phyloP scores from a whole-genome alignment of 1,140 invertebrate species.

The Microplitis mediator region DNA sequence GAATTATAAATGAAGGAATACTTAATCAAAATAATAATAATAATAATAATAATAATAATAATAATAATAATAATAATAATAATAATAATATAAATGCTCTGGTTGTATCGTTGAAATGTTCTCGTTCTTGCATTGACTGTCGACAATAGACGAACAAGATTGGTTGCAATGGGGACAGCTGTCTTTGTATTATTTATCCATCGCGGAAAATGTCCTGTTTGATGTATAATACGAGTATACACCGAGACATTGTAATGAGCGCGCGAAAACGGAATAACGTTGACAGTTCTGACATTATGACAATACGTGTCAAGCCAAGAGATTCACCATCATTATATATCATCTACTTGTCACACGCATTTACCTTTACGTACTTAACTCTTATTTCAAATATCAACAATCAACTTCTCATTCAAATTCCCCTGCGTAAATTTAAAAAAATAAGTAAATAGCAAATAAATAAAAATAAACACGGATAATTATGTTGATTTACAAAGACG shows the following conservation, averaged over 20 bases:
- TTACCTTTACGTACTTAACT: no score
- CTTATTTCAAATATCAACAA: no score
- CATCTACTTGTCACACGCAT: not conserved
- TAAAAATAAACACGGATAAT: no score
- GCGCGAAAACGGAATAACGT: not conserved
- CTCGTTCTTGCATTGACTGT: not conserved
- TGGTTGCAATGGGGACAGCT: not conserved
- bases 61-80: no score
- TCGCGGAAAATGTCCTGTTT: not conserved
- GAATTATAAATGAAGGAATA: no score
- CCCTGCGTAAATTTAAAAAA: no score
- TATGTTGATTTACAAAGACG: no score
- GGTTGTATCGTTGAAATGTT: not conserved
- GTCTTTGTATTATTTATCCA: not conserved
- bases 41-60: no score
- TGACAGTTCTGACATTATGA: conserved; percentile 18
- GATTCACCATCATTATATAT: conserved; percentile 2
- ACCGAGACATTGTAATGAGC: conserved; percentile 18
- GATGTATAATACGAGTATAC: not conserved
- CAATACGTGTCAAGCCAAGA: conserved; percentile 19
- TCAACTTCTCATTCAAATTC: no score
- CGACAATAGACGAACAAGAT: not conserved
- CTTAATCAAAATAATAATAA: no score
- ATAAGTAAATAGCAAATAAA: no score
- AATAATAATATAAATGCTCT: not conserved